Conservation (phyloP, 2,888 invertebrate species). For the Vannuccia rotundouncinata region DNA sequence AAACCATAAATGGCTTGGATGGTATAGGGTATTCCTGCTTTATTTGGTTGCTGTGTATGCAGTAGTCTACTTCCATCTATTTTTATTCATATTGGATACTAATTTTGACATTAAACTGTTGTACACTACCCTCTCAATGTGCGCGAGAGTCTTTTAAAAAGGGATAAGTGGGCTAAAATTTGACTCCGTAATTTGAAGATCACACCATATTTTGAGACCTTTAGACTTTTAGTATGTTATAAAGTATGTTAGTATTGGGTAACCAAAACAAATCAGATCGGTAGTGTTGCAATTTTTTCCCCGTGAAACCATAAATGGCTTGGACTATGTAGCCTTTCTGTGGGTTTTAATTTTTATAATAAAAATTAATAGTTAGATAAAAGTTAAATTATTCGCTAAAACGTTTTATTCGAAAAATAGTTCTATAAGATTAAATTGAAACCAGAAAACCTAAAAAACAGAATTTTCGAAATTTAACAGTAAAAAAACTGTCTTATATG, state of each 20-base stretch:
- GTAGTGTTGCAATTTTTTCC: constrained; percentile 19
- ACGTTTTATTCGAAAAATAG: too few species aligned
- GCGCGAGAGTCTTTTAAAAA: constrained; percentile 12
- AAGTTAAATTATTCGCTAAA: too few species aligned
- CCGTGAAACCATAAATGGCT: constrained; percentile 24
- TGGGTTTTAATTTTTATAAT: too few species aligned
- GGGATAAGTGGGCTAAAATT: constrained; percentile 16
- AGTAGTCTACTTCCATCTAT: constrained; percentile 4
- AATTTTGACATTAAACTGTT: constrained; percentile 2
- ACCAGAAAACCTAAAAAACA: too few species aligned
- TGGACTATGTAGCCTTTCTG: too few species aligned
- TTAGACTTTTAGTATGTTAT: too few species aligned
- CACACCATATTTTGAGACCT: constrained; percentile 23
- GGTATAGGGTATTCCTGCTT: constrained; percentile 24
- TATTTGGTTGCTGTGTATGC: constrained; percentile 26
- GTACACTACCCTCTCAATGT: too few species aligned
- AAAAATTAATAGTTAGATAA: too few species aligned
- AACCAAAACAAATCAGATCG: constrained; percentile 23
- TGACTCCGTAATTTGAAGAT: constrained; percentile 21
- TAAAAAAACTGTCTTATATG: too few species aligned
- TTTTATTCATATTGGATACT: constrained; percentile 26
- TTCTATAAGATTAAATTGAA: too few species aligned
- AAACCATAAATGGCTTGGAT: constrained; percentile 26
- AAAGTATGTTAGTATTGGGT: constrained; percentile 22
- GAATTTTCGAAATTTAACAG: too few species aligned